phyloP scores from a whole-genome alignment of 2,888 invertebrate species.

The Heliconius sara region DNA sequence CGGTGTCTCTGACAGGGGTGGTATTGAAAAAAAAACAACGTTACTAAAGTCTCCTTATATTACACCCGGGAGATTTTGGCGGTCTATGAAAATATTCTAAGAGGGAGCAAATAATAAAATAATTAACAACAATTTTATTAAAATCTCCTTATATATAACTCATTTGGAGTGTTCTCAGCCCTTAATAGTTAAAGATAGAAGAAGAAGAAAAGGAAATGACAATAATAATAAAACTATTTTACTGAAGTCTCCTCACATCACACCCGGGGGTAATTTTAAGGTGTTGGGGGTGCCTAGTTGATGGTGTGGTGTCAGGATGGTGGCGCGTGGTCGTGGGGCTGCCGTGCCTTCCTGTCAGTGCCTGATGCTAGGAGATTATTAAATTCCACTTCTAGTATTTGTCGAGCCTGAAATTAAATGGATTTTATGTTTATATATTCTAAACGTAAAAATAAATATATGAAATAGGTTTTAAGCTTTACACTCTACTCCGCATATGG shows the following conservation, averaged over 20 bases:
- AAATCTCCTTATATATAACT: neutral
- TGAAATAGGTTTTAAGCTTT: too few relatives aligned
- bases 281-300: constrained; percentile 53
- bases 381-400: constrained; percentile 96
- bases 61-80: neutral
- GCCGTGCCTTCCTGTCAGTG: constrained; percentile 90
- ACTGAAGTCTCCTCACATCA: neutral
- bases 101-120: neutral
- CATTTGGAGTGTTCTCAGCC: neutral
- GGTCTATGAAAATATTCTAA: neutral
- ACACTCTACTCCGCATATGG: too few relatives aligned
- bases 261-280: constrained; percentile 44
- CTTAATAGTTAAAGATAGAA: neutral
- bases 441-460: neutral
- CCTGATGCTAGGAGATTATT: constrained; percentile 91
- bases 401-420: constrained; percentile 88
- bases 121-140: neutral
- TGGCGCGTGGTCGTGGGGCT: constrained; percentile 64
- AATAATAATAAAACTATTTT: neutral
- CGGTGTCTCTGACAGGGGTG: neutral
- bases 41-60: neutral
- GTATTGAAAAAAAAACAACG: neutral
- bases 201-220: neutral
- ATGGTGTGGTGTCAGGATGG: constrained; percentile 77
- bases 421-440: neutral